Evolutionary conservation across 1,140 invertebrate species (phyloP), one percentile per base, ranked within the genome.

Genomic region (Sinella curviseta): DNA sequence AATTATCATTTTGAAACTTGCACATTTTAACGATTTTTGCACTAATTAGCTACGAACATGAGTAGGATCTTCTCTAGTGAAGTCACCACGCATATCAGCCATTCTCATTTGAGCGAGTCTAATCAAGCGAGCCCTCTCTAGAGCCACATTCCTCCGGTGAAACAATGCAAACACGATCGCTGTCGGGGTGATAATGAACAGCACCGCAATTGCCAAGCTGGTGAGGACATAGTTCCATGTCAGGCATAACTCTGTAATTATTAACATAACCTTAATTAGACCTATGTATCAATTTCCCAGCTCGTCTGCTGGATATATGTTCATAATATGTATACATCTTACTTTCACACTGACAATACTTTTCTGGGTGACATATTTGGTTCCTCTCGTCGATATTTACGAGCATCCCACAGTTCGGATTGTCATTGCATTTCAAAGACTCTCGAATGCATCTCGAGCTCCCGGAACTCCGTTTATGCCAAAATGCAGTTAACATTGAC

Each of bases 111-210:
- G 65, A 33, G 65, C 65, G 8, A 70, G 8, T 33, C 65, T 30
- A 12, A 70, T 8, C 8, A 70, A 24, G 12, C 65, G 65, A 14
- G 65, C 65, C 33, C 74, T 35, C 55, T 67, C 67, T 14, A 54
- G 30, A n/a, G 30, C 34, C 4, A 60, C 36, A 12, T 54, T 55
- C 28, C 75, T 54, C 31, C 78, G 78, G n/a, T 77, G 74, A 34
- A 79, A 76, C 1, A 79, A 34, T 0, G 75, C n/a, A 55, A 79
- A 79, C 1, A 79, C 74, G 1, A 79, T 77, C 17, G 75, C 78
- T 26, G 74, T 77, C n/a, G 78, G 78, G 8, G 65, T 76, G 26
- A 79, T 33, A 28, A 79, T 73, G 31, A 79, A 79, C 48, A 77
- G 34, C 28, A 79, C 31, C 16, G 74, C 78, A 12, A 74, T 70